Conservation (phyloP, 2,797 vertebrate genomes). For the Gymnocypris eckloni region DNA sequence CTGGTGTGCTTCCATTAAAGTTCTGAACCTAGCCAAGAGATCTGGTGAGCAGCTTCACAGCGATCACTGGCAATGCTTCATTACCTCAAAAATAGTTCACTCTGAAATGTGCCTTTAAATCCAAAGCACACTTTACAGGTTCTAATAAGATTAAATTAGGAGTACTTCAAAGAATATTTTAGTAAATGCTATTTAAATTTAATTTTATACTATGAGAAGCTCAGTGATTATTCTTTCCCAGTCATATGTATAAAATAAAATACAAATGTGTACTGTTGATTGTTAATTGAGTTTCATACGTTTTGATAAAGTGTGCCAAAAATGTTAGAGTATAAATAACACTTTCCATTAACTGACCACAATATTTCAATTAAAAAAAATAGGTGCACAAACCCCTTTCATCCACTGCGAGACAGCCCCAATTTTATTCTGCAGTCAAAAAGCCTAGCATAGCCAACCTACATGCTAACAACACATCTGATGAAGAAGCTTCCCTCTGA, state of each 20-base stretch:
- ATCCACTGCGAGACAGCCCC: too few relatives aligned
- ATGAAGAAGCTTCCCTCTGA: constrained; percentile 31
- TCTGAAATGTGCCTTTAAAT: constrained; percentile 45
- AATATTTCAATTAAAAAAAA: not conserved
- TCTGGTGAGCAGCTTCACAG: constrained; percentile 51
- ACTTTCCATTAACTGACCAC: not conserved
- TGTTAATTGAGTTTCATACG: not conserved
- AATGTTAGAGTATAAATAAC: not conserved
- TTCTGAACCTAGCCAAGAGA: constrained; percentile 44
- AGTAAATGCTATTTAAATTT: constrained; percentile 8
- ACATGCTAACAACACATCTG: constrained; percentile 34
- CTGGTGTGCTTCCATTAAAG: constrained; percentile 52
- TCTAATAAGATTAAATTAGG: constrained; percentile 35
- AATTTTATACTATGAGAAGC: not conserved
- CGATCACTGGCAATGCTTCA: constrained; percentile 46
- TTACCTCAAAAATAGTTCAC: constrained; percentile 48
- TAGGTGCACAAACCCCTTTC: not conserved
- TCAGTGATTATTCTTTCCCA: not conserved
- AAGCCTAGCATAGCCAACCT: not conserved
- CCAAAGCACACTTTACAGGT: constrained; percentile 32
- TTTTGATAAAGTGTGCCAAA: not conserved
- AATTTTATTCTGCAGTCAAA: constrained; percentile 18
- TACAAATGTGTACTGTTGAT: not conserved
- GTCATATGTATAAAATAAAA: not conserved
- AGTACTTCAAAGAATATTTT: constrained; percentile 42